Percentiles rank a stretch among this genome's conserved stretches.
These are phyloP conservation scores for Ammospiza nelsoni DNA, from an alignment of 2,113 vertebrate species.

Conservation along the genomic window DNA sequence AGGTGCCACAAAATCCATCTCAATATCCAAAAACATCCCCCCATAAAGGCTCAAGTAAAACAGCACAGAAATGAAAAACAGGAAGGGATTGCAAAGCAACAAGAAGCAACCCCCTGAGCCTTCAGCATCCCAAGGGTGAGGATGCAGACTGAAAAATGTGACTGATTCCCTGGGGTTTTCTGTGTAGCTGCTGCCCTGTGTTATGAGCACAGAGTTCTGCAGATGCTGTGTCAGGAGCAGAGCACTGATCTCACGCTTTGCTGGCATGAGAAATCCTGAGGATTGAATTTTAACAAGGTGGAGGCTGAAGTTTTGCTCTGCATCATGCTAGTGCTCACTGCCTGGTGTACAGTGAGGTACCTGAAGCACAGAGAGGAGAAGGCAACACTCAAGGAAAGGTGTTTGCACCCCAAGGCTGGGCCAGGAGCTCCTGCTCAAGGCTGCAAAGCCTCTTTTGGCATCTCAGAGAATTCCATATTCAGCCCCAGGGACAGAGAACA, in stretches of 20 bases:
- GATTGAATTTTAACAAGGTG: constrained; percentile 32
- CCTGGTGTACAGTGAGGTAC: background rate
- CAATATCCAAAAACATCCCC: background rate
- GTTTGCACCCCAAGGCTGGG: background rate
- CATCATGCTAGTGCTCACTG: background rate
- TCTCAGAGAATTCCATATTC: background rate
- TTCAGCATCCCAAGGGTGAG: background rate
- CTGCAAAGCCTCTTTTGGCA: background rate
- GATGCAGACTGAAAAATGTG: accelerated
- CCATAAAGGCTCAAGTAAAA: background rate
- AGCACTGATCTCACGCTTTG: background rate
- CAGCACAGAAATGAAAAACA: background rate
- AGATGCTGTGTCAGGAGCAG: background rate
- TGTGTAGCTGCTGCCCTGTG: accelerated
- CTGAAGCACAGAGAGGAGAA: background rate
- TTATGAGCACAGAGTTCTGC: accelerated
- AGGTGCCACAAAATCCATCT: background rate
- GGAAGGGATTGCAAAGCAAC: background rate
- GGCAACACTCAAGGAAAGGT: background rate
- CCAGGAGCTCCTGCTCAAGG: background rate
- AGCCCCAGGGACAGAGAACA: background rate
- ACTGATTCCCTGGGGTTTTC: background rate
- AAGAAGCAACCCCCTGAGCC: background rate
- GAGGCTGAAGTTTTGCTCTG: background rate
- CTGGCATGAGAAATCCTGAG: background rate